phyloP scores from a whole-genome alignment of 2,888 invertebrate species.

The Lamellibrachia columna region DNA sequence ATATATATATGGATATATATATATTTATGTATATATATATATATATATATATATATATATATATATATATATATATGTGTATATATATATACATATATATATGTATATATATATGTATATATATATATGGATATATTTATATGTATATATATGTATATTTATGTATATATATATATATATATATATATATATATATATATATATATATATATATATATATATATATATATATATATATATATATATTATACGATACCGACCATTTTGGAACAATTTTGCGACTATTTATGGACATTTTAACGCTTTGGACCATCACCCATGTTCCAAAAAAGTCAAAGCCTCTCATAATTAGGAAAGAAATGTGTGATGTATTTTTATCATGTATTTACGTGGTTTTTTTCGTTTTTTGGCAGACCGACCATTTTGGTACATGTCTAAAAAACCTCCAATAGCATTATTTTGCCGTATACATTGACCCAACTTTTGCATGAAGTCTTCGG shows the following conservation, averaged over 20 bases:
- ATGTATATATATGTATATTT: not conserved
- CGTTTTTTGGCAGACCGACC: not conserved
- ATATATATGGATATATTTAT: too few relatives aligned
- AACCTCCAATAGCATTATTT: not conserved
- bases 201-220: not conserved
- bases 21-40: too few relatives aligned
- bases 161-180: not conserved
- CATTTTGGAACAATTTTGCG: not conserved
- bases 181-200: not conserved
- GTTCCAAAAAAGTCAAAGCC: not conserved
- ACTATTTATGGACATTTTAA: not conserved
- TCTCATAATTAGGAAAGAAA: not conserved
- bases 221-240: not conserved
- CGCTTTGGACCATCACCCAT: not conserved
- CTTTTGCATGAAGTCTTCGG: not conserved
- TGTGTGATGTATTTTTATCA: not conserved
- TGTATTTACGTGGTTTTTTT: not conserved
- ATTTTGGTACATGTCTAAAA: not conserved
- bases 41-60: too few relatives aligned
- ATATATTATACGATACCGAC: not conserved
- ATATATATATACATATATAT: too few relatives aligned
- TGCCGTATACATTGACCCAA: not conserved
- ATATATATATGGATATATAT: not conserved
- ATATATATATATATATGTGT: too few relatives aligned
- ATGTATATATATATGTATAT: too few relatives aligned